Conservation (phyloP, 2,797 vertebrate genomes). For the Microchirus variegatus region DNA sequence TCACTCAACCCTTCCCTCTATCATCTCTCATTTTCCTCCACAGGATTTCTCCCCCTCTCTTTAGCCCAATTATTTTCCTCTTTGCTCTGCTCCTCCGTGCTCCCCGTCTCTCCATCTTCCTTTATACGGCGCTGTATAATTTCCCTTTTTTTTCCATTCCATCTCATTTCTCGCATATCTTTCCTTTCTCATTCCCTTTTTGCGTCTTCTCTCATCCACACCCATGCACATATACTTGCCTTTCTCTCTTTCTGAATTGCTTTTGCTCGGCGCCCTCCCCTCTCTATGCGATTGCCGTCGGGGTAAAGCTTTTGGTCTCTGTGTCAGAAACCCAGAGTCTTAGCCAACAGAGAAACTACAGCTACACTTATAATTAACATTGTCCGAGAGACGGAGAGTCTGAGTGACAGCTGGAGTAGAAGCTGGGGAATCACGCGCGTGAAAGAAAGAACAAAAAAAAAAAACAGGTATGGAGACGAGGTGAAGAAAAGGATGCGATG, state of each 20-base stretch:
- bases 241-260: constrained; percentile 12
- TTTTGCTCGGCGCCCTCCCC: constrained; percentile 12
- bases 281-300: constrained; percentile 41
- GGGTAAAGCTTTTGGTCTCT: constrained; percentile 46
- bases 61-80: constrained; percentile 73
- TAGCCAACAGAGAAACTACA: constrained; percentile 64
- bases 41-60: constrained; percentile 48
- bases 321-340: constrained; percentile 59
- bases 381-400: constrained; percentile 27
- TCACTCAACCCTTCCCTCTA: constrained; percentile 55
- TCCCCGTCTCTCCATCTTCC: constrained; percentile 48
- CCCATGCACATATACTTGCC: constrained; percentile 5
- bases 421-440: constrained; percentile 10
- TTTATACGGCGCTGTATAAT: constrained; percentile 54
- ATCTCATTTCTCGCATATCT: constrained; percentile 52
- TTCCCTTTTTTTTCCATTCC: constrained; percentile 66
- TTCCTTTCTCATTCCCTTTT: constrained; percentile 15
- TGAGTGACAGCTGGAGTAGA: constrained; percentile 9
- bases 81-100: constrained; percentile 51
- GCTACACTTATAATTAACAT: constrained; percentile 63
- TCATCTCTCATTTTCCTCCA: constrained; percentile 60
- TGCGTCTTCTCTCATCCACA: constrained; percentile 25
- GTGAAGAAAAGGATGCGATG: constrained; percentile 14
- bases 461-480: constrained; percentile 21
- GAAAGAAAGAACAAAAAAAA: constrained; percentile 1